Conservation (phyloP, 2,113 vertebrate species). For the Atherinomorus stipes region DNA sequence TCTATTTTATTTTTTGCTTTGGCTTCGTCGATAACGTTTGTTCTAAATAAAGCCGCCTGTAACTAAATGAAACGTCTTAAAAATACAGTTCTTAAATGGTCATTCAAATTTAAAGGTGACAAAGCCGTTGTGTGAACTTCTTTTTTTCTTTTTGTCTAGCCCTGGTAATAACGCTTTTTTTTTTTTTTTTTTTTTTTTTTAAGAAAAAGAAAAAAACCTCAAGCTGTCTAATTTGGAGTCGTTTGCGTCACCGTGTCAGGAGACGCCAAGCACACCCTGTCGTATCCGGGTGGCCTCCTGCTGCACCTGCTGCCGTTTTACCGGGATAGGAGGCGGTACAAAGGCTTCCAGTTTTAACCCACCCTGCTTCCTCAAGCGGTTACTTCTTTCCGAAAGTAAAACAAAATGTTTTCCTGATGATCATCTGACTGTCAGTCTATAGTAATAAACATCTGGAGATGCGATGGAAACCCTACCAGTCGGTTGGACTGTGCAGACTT, state of each 20-base stretch:
- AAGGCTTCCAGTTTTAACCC: neutral
- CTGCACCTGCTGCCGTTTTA: constrained; percentile 43
- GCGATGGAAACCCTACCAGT: constrained; percentile 63
- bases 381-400: neutral
- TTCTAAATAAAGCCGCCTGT: too few relatives aligned
- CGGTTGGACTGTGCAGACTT: constrained; percentile 42
- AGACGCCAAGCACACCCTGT: constrained; percentile 32
- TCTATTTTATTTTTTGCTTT: too few relatives aligned
- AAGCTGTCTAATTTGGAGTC: neutral
- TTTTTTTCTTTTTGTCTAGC: neutral
- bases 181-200: too few relatives aligned
- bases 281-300: constrained; percentile 65
- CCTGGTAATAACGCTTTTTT: too few relatives aligned
- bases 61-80: too few relatives aligned
- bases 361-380: neutral
- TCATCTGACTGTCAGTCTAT: neutral
- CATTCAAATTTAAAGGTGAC: too few relatives aligned
- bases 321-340: neutral
- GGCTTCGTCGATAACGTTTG: too few relatives aligned
- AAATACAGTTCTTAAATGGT: too few relatives aligned
- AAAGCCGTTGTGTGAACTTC: neutral
- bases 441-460: constrained; percentile 20
- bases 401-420: neutral
- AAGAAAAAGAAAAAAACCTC: neutral
- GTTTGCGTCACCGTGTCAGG: neutral